A percentile compares a stretch with the other conserved stretches of the same genome.
phyloP scores from a whole-genome alignment of 2,113 vertebrate species.

The Mus spicilegus region DNA sequence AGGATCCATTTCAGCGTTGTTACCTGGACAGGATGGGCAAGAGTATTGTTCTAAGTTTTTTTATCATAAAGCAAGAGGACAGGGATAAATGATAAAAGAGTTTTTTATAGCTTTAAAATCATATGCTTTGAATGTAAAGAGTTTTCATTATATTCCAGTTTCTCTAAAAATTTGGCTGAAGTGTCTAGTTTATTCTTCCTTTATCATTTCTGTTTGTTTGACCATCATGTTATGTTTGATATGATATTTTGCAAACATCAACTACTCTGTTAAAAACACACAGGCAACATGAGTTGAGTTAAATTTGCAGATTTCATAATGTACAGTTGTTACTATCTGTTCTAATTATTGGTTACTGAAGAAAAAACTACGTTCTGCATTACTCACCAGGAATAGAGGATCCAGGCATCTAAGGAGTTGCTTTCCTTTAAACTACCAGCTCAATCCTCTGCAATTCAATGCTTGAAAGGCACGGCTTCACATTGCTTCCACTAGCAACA shows the following conservation, averaged over 20 bases:
- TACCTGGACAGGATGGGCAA: not conserved
- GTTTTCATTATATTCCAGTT: not conserved
- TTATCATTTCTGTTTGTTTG: not conserved
- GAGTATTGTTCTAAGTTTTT: not conserved
- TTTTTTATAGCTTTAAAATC: constrained; percentile 16
- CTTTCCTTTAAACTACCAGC: not conserved
- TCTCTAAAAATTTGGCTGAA: not conserved
- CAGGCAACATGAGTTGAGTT: not conserved
- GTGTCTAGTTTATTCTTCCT: not conserved
- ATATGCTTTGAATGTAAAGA: not conserved
- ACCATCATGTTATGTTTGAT: not conserved
- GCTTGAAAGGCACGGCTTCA: not conserved
- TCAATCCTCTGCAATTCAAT: not conserved
- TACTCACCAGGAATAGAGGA: not conserved
- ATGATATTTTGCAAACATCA: not conserved
- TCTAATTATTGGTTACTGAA: not conserved
- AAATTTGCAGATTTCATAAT: constrained; percentile 38
- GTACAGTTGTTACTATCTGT: not conserved
- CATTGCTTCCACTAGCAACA: not conserved
- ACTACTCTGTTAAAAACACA: not conserved
- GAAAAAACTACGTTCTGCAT: not conserved
- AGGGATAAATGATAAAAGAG: not conserved
- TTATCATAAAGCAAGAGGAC: not conserved
- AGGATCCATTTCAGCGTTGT: not conserved
- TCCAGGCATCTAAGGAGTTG: not conserved